Percentiles rank a stretch among this genome's conserved stretches.
Conservation (phyloP, 2,888 invertebrate genomes). For the Elegia similella region DNA sequence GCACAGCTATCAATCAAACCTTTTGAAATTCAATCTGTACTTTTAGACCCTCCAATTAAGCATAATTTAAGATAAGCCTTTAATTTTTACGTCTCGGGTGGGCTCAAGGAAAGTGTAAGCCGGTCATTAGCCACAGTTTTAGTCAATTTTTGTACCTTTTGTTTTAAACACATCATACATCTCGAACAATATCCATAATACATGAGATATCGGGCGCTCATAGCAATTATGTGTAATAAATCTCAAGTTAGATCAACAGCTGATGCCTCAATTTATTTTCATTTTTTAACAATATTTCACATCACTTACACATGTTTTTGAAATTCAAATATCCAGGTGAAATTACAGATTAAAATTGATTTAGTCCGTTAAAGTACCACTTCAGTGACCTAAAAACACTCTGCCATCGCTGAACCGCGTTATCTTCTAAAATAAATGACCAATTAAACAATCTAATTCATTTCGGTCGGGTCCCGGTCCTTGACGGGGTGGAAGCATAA, state of each 20-base stretch:
- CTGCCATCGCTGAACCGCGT: constrained; percentile 51
- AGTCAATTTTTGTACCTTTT: constrained; percentile 63
- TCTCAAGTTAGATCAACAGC: constrained; percentile 70
- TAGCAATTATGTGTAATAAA: constrained; percentile 79
- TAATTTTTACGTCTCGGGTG: constrained; percentile 77
- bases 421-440: constrained; percentile 78
- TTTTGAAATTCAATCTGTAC: constrained; percentile 75
- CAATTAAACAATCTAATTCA: constrained; percentile 80
- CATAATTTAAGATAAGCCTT: constrained; percentile 78
- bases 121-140: constrained; percentile 70
- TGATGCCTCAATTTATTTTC: constrained; percentile 52
- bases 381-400: constrained; percentile 61
- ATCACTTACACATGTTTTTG: neutral
- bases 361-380: constrained; percentile 45
- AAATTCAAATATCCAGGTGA: constrained; percentile 30
- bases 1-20: constrained; percentile 70
- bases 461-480: constrained; percentile 56
- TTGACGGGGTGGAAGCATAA: constrained; percentile 73
- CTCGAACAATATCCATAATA: constrained; percentile 71
- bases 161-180: constrained; percentile 70
- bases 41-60: constrained; percentile 76
- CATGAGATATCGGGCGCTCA: constrained; percentile 66
- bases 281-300: constrained; percentile 16
- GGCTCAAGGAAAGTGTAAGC: constrained; percentile 69
- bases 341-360: constrained; percentile 44